Evolutionary conservation across 2,888 invertebrate species (phyloP), one percentile per base, ranked within the genome.

Genomic region (Dicyrtoma fusca): DNA sequence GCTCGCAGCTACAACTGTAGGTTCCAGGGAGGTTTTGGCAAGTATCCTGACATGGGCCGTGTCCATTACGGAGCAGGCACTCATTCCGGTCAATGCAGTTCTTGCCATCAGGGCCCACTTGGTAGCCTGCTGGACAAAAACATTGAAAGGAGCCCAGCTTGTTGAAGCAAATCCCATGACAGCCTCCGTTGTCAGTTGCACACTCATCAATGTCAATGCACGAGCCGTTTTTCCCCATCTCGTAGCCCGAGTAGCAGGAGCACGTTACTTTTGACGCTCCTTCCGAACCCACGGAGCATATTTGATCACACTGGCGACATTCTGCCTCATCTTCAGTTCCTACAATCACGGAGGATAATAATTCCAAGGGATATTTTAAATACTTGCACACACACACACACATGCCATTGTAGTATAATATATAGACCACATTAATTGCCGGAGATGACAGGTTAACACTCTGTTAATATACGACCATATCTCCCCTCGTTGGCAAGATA

Each of bases 141-240:
- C 87, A 87, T 69, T 83, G 83, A 77, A 81, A 85, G 72, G 84
- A 85, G 19, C 88, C 88, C 34, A 85, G 84, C 0, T 88, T 86
- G 82, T 89, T 88, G 77, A 86, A 84, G 81, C 91, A 91, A 21
- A 85, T 84, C 72, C 90, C 89, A 4, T 87, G 86, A 81, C 90
- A 91, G 44, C 87, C 88, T 0, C 88, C 88, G 75, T 88, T 88
- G 69, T 84, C 84, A 0, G 86, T 82, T 10, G 83, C 82, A 77
- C 90, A 91, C 69, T 88, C 87, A 82, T 89, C 85, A 14, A 85
- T 81, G 78, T 86, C 86, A 8, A 72, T 53, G 69, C 80, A 80
- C 23, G 75, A 75, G 19, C 75, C 77, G 59, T 77, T 78, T 42
- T 51, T 55, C 4, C 71, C 44, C 76, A 80, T 77, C 61, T 80